These are phyloP conservation scores for Cottus gobio DNA, from an alignment of 2,113 vertebrate genomes.

Conservation along the genomic window DNA sequence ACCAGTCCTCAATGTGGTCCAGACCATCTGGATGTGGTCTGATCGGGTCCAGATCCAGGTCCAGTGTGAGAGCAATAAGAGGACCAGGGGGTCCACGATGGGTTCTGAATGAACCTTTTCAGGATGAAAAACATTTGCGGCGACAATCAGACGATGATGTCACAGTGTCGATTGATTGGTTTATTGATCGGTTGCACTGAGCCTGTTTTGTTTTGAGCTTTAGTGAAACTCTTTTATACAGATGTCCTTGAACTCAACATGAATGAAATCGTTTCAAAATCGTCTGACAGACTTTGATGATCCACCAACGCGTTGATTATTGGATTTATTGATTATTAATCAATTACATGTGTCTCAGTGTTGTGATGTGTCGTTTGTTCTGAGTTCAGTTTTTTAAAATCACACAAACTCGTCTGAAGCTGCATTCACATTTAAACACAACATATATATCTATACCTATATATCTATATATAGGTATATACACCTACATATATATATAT, in stretches of 20 bases:
- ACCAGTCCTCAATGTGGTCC: neutral
- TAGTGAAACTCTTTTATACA: conserved; percentile 26
- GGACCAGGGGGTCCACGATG: neutral
- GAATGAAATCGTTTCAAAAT: conserved; percentile 2
- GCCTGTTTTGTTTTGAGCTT: conserved; percentile 13
- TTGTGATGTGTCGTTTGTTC: conserved; percentile 6
- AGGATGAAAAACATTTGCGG: conserved; percentile 42
- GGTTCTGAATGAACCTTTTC: neutral
- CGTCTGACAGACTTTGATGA: neutral
- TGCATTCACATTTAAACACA: neutral
- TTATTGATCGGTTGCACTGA: conserved; percentile 9
- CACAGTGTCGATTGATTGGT: conserved; percentile 26
- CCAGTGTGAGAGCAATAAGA: conserved; percentile 64
- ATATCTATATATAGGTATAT: too few relatives aligned
- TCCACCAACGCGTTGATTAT: neutral
- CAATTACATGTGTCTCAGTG: conserved; percentile 5
- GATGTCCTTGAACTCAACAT: neutral
- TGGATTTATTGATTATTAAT: neutral
- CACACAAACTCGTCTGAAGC: neutral
- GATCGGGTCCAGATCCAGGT: neutral
- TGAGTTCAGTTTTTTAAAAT: neutral
- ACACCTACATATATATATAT: too few relatives aligned
- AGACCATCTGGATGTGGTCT: neutral
- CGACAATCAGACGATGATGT: conserved; percentile 69
- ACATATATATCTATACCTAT: too few relatives aligned